A percentile compares a stretch with the other conserved stretches of the same genome.
These are phyloP conservation scores for Macaca nemestrina DNA, from an alignment of 2,113 vertebrate genomes.

Conservation along the genomic window DNA sequence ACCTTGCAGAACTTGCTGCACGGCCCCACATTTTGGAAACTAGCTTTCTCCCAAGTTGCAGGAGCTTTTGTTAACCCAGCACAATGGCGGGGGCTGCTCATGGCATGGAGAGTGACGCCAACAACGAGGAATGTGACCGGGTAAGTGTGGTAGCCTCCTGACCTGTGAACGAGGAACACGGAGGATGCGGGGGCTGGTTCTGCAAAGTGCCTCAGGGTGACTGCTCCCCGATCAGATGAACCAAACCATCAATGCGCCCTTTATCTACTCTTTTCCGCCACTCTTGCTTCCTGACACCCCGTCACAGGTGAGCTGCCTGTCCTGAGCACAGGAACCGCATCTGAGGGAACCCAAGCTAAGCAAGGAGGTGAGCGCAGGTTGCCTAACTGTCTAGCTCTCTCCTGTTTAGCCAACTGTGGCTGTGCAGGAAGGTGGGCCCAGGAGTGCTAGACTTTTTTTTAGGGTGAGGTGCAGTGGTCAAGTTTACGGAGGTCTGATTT, in stretches of 20 bases:
- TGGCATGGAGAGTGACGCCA: background rate
- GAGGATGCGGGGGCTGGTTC: background rate
- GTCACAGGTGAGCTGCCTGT: background rate
- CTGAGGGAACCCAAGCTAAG: background rate
- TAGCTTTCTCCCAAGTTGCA: background rate
- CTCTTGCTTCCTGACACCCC: background rate
- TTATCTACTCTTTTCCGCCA: background rate
- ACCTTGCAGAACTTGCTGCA: background rate
- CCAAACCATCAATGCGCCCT: background rate
- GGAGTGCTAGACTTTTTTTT: rapidly evolving
- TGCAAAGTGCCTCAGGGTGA: background rate
- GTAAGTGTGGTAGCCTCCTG: background rate
- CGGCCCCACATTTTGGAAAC: background rate
- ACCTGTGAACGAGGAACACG: background rate
- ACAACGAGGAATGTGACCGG: background rate
- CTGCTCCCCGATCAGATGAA: background rate
- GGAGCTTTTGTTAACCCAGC: background rate
- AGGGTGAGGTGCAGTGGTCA: background rate
- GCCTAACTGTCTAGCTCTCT: background rate
- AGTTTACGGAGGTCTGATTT: background rate
- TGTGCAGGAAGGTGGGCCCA: background rate
- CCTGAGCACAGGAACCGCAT: background rate
- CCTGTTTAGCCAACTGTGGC: background rate
- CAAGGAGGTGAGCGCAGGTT: background rate
- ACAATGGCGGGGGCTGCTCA: background rate